These are phyloP conservation scores for Galeruca laticollis DNA, from an alignment of 2,888 invertebrate species.

Conservation along the genomic window DNA sequence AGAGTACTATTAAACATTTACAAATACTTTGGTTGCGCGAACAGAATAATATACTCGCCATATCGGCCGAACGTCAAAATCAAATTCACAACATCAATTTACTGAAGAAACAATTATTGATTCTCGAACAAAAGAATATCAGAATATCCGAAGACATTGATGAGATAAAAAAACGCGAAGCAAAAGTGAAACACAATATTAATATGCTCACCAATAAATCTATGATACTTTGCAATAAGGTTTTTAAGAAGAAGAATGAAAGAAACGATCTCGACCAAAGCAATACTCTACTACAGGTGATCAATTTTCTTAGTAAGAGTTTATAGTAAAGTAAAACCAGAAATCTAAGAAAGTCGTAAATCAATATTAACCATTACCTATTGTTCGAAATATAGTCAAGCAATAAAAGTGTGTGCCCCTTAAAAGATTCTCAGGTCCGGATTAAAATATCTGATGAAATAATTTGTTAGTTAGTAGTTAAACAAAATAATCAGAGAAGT, in stretches of 20 bases:
- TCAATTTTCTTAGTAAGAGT: not conserved
- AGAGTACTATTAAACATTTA: slow-evolving; percentile 73
- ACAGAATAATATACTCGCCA: slow-evolving; percentile 78
- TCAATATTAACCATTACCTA: too few relatives aligned
- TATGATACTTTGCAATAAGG: slow-evolving; percentile 70
- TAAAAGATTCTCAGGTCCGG: too few relatives aligned
- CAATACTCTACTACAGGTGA: slow-evolving; percentile 66
- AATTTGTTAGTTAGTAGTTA: too few relatives aligned
- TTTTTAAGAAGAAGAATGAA: slow-evolving; percentile 70
- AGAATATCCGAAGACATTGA: slow-evolving; percentile 77
- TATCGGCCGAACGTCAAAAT: slow-evolving; percentile 77
- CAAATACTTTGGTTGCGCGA: slow-evolving; percentile 84
- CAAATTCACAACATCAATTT: slow-evolving; percentile 78
- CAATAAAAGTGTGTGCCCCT: too few relatives aligned
- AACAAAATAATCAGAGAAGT: too few relatives aligned
- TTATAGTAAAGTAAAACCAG: too few relatives aligned
- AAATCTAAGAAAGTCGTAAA: too few relatives aligned
- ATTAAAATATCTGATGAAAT: too few relatives aligned
- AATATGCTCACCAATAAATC: slow-evolving; percentile 74
- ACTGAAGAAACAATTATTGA: slow-evolving; percentile 74
- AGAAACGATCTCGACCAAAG: slow-evolving; percentile 70
- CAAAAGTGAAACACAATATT: slow-evolving; percentile 72
- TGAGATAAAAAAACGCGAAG: slow-evolving; percentile 70
- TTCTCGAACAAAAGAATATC: slow-evolving; percentile 81
- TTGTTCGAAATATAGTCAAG: too few relatives aligned